Evolutionary conservation across 35 echinoderm and acorn worm genomes (phyloP), one percentile per base, ranked within the genome.

Genomic region (Holothuria glaberrima): DNA sequence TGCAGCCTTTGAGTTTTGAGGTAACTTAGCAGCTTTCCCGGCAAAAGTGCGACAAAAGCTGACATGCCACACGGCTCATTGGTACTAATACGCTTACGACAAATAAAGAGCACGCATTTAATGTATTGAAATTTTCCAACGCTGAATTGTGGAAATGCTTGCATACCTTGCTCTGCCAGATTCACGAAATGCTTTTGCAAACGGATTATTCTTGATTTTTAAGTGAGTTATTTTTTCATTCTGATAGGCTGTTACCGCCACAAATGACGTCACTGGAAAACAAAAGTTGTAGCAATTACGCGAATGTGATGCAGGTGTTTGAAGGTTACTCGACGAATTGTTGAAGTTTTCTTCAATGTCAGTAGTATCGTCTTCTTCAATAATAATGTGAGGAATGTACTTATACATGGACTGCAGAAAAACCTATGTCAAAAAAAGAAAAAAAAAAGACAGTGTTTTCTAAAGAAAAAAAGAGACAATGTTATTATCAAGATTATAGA

Each of bases 171-270:
- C 67, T 9, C 90, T 81, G 63, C 92, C 95, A 20, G 95, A 78
- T 61, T 98, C 95, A 30, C 95, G 78, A 67, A 98, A 98, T 4
- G 95, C 95, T 63, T 98, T 98, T 3, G 95, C 95, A 58, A 98
- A 98, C 0, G 95, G 95, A 67, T 98, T 98, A 61, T 98, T 94
- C 56, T 94, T 94, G 26, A 98, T 98, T 57, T 98, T 98, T n/a
- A 98, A 59, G 44, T 92, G 88, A 12, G 95, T 98, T 64, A 98
- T 94, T 29, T 98, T 82, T 45, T 92, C 92, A 46, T 94, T 98
- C 52, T 98, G 95, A 50, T 98, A 98, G 34, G 95, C 95, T 30
- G 95, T 98, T 28, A 94, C 93, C 13, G 95, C 95, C 14, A 98
- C 80, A 48, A 98, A 98, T 0, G 93, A 86, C 0, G 95, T 94